Conservation (phyloP, 2,888 invertebrate species). For the Lithodes maja region DNA sequence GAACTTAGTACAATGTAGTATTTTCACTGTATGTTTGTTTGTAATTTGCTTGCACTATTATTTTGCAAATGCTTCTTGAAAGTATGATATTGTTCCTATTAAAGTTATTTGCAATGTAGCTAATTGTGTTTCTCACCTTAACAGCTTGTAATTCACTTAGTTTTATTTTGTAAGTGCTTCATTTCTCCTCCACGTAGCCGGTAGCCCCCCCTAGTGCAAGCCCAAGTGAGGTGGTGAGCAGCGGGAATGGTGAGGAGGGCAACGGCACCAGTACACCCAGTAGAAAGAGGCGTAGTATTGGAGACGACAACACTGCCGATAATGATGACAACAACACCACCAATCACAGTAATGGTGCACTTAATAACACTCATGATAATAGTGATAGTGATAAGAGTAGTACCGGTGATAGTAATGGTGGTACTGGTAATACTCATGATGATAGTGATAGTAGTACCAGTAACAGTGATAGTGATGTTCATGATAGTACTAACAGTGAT, state of each 20-base stretch:
- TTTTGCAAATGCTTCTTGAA: no score
- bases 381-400: not conserved
- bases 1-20: no score
- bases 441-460: not conserved
- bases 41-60: no score
- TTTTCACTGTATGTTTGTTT: no score
- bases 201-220: no score
- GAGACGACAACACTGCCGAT: not conserved
- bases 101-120: no score
- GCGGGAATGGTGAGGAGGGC: not conserved
- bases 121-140: no score
- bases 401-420: not conserved
- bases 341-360: no score
- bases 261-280: not conserved
- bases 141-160: no score
- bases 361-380: not conserved
- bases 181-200: no score
- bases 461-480: not conserved
- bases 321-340: not conserved
- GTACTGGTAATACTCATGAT: not conserved
- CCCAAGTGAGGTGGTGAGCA: not conserved
- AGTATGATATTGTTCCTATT: no score
- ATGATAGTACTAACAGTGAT: slow-evolving; percentile 3
- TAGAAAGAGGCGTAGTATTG: not conserved
- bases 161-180: no score